Percentiles rank a stretch among this genome's conserved stretches.
phyloP scores from a whole-genome alignment of 2,797 vertebrate genomes.

The Smutsia gigantea region DNA sequence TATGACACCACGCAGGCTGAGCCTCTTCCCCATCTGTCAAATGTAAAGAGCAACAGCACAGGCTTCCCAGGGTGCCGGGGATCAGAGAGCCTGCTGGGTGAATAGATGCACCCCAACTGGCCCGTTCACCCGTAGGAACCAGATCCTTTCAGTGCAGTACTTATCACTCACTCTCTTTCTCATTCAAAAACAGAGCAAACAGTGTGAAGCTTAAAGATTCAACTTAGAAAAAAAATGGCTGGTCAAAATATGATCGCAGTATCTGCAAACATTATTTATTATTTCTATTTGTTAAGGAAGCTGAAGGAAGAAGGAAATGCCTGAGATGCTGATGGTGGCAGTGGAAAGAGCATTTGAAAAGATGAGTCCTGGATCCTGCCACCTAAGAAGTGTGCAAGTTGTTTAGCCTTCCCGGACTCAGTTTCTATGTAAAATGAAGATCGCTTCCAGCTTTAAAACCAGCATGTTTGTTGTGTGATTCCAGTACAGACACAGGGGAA shows the following conservation, averaged over 20 bases:
- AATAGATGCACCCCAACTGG: rapidly evolving
- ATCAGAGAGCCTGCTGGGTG: rapidly evolving
- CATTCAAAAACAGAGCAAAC: background rate
- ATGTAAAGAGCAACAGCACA: rapidly evolving
- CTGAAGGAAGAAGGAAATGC: background rate
- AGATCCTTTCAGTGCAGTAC: background rate
- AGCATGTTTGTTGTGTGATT: rapidly evolving
- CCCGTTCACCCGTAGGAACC: no score
- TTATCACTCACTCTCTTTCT: background rate
- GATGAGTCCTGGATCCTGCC: rapidly evolving
- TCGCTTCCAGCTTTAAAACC: background rate
- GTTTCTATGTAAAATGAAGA: background rate
- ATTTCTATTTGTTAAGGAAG: background rate
- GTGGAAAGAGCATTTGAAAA: no score
- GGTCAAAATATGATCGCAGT: background rate
- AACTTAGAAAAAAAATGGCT: background rate
- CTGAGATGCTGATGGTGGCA: rapidly evolving
- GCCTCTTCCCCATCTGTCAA: no score
- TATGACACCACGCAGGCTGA: rapidly evolving
- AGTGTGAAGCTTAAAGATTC: no score
- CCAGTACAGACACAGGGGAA: rapidly evolving
- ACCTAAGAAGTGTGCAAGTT: rapidly evolving
- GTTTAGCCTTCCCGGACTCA: rapidly evolving
- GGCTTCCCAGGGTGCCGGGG: background rate
- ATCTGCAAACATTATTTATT: background rate